Base-by-base conservation (phyloP, 2,888 invertebrate species). In the Phaonia tiefii region DNA sequence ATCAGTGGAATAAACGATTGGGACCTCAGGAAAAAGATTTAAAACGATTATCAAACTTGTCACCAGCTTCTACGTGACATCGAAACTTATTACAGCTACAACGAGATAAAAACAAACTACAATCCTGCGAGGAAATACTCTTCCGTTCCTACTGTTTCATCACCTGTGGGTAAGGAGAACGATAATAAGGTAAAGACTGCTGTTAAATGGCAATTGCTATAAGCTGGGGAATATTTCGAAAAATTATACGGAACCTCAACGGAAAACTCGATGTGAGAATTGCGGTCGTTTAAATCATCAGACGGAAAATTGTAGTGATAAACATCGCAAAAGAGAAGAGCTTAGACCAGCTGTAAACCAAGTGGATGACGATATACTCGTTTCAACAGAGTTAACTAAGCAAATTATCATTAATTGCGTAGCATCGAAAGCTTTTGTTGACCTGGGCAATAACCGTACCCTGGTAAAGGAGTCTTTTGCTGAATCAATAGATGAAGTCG, bases 1-100 rank as follows among this genome's bases (percentile, higher is more conserved):
- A 58, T 79, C 22, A 83, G 82, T 51, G 78, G 80, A 13, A 78
- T 84, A 22, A 84, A 80, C 13, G 77, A 83, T 8, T 46, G 37
- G 5, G 72, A 79, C 5, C 58, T 81, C 22, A 66, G 26, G 22
- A 75, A 58, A n/a, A 72, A 56, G 54, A 60, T 82, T 10, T 82
- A 71, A 5, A 75, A 79, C 37, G 31, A 79, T 2, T 82, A 82
- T 17, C 22, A 11, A n/a, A 20, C 31, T 4, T 80, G 77, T 17
- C 51, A 11, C n/a, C 22, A 66, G 22, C 25, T 83, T 17, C 25
- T 75, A 5, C 44, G 58, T 7, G 58, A 77, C 26, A 80, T 83
- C 46, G 15, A 26, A 51, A 31, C 51, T 44, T 60, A 74, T 51
- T 81, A 72, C 22, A 74, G 15, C 20, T 73, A 77, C 17, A 79